phyloP scores from a whole-genome alignment of 2,113 vertebrate genomes.

The Piprites chloris region DNA sequence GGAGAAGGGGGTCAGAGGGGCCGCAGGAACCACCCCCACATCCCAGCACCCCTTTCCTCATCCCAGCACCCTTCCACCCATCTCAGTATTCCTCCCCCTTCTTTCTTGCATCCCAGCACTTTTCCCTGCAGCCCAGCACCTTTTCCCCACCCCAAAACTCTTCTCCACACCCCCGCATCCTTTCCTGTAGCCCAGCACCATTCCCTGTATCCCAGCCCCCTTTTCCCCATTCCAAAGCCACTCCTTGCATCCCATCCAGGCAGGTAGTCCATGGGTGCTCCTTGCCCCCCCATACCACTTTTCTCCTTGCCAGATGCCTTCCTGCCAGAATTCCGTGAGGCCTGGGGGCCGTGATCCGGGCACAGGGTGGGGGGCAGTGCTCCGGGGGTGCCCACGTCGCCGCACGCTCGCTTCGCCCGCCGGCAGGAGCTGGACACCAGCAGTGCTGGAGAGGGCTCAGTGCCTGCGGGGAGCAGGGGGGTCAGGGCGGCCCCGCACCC shows the following conservation, averaged over 20 bases:
- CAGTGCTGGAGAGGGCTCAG: slow-evolving; percentile 81
- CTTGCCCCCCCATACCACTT: slow-evolving; percentile 57
- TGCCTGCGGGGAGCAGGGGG: slow-evolving; percentile 59
- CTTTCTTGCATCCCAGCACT: neutral
- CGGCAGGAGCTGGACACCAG: slow-evolving; percentile 74
- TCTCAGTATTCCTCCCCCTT: too few relatives aligned
- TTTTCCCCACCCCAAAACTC: neutral
- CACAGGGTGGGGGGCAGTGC: slow-evolving; percentile 69
- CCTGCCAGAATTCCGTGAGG: slow-evolving; percentile 70
- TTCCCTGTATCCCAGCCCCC: neutral
- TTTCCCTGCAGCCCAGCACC: rapidly evolving
- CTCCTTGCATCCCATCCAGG: rapidly evolving
- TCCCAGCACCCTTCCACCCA: neutral
- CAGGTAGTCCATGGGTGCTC: neutral
- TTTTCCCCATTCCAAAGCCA: neutral
- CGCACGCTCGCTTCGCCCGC: slow-evolving; percentile 69
- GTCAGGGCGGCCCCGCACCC: rapidly evolving
- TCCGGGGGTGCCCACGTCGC: slow-evolving; percentile 67
- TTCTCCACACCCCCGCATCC: neutral
- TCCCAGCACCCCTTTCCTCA: rapidly evolving
- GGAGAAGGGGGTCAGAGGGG: neutral
- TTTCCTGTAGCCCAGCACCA: neutral
- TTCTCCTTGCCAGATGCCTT: slow-evolving; percentile 79
- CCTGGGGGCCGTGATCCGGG: slow-evolving; percentile 70
- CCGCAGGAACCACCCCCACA: neutral